These are phyloP conservation scores for Engraulis encrasicolus DNA, from an alignment of 2,113 vertebrate species.

Conservation along the genomic window DNA sequence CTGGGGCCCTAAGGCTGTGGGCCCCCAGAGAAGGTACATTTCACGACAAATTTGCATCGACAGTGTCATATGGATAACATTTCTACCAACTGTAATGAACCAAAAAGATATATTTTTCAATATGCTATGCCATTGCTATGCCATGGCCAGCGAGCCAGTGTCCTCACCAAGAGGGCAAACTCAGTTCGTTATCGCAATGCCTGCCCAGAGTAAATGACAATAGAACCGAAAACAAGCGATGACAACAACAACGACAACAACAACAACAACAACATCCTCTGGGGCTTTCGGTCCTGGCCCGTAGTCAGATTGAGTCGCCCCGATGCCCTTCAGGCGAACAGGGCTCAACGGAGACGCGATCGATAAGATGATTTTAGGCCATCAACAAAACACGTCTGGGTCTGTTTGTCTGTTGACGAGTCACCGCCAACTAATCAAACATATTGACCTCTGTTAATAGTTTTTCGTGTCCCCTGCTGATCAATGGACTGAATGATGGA, in stretches of 20 bases:
- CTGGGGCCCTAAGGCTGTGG: too few species aligned
- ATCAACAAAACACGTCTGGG: slow-evolving; percentile 11
- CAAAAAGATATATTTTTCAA: too few species aligned
- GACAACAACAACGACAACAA: too few species aligned
- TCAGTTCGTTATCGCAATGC: neutral
- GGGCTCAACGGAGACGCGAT: neutral
- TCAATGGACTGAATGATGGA: neutral
- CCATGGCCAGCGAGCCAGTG: neutral
- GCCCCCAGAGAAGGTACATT: too few species aligned
- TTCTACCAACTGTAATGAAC: too few species aligned
- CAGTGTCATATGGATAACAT: too few species aligned
- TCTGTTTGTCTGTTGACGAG: neutral
- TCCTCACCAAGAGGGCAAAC: neutral
- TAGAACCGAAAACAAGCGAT: too few species aligned
- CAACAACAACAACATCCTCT: neutral
- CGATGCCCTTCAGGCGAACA: neutral
- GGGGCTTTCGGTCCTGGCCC: neutral
- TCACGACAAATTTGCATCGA: too few species aligned
- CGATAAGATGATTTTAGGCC: slow-evolving; percentile 14
- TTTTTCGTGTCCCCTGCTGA: neutral
- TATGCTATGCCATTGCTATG: neutral
- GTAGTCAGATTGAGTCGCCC: neutral
- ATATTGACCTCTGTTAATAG: neutral
- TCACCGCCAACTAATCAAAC: slow-evolving; percentile 3
- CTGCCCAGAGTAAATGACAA: neutral